Base-by-base conservation (phyloP, 2,113 vertebrate species). In the Anhinga anhinga region DNA sequence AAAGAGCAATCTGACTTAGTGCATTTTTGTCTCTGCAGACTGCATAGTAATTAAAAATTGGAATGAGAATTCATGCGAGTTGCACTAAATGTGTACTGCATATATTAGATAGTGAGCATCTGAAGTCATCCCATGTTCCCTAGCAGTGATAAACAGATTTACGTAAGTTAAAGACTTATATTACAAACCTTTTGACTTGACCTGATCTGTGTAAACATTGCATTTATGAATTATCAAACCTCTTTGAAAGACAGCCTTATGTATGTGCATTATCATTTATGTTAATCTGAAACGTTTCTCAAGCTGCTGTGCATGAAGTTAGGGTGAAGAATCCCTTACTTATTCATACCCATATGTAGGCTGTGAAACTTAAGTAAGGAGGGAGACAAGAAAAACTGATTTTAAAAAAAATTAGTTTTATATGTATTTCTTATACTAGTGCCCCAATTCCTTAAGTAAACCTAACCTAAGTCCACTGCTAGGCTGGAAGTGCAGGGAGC, bases 11-110 rank as follows among this genome's bases (percentile, higher is more conserved):
- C 74, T 90, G 82, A 86, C 69, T 84, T 67, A 38, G 62, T 86
- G 63, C 49, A 71, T 93, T 96, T 96, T 76, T 90, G 73, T 91
- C 91, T 92, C 77, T 91, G 36, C 94, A 95, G 86, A 36, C 67
- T 52, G 77, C 58, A 83, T 79, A 95, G 91, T 95, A 96, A 95
- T 95, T 87, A 97, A 96, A 93, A 98, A 92, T 86, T 80, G 92
- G 91, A 95, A 80, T 72, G 88, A 92, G 88, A 96, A 92, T 88
- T 86, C 66, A 69, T 76, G 76, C 10, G 45, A 93, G 36, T 91
- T 82, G 50, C 73, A 52, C 23, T 47, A 66, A 86, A 45, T 88
- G 58, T 86, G 76, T 92, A 62, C 93, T 15, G 9, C 23, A 13
- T 86, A 42, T 89, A 85, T 93, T 92, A 67, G 91, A 44, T 93